Base-by-base conservation (phyloP, 2,797 vertebrate species). In the Phoxinus dragarum region DNA sequence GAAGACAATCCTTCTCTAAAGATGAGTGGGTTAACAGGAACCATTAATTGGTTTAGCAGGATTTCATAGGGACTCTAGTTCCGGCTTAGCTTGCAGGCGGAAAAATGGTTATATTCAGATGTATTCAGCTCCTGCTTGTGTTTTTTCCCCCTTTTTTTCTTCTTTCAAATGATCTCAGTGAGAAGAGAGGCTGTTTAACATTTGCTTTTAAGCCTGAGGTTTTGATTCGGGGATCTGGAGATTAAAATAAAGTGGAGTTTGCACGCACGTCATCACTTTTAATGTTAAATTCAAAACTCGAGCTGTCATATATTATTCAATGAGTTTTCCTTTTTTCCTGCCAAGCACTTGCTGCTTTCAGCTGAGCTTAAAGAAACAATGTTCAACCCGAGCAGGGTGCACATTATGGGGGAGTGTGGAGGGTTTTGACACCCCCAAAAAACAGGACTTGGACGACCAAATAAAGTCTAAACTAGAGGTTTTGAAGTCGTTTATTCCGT, bases 291-390 rank as follows among this genome's bases (percentile, higher is more conserved):
- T 94, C 92, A 92, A 93, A 94, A 92, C 92, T 90, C 89, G 89
- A 93, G 90, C 93, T 93, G 92, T 94, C 94, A 94, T 95, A 90
- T 95, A 95, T 96, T 94, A 95, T 95, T 95, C 91, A 95, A 90
- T 89, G 89, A 92, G 90, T 92, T 93, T 94, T 93, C 91, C 47
- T 93, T 88, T 93, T 93, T 92, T 92, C 90, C 80, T 92, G 90
- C 90, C 87, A 90, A 91, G 90, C 89, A 80, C 86, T 74, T 80
- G 84, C 85, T 75, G 49, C 56, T 87, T 91, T 90, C 90, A 89
- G 90, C 88, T 88, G 69, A 72, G 85, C 90, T 90, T 93, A 91
- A 81, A 84, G 87, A 88, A 92, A 88, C 91, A 84, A 90, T 87
- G 90, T 93, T 92, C 83, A 91, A 73, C 44, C 27, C 10, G 19